Base-by-base conservation (phyloP, 2,113 vertebrate species). In the Apistogramma diplotaenia region DNA sequence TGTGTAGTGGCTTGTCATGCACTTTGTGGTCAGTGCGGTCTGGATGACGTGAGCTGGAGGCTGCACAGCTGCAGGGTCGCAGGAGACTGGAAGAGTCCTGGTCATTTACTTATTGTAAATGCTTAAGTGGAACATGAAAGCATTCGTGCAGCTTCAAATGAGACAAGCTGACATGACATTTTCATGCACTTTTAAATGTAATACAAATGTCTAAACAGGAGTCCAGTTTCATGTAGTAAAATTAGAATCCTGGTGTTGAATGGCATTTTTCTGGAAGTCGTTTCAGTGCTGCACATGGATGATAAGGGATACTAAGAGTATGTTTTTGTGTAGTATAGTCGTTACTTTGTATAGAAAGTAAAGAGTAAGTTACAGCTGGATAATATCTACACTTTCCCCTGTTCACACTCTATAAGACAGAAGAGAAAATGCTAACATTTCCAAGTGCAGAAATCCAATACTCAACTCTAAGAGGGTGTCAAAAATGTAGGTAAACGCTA, bases 401-500 rank as follows among this genome's bases (percentile, higher is more conserved):
- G 27, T 25, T 70, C 25, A 1, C 18, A 70, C 43, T 29, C 19
- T 46, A 70, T 29, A 70, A 5, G 11, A 23, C 19, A 33, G 23
- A 13, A 19, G 7, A 9, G 6, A 7, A 16, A 53, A 81, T 55
- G 19, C 9, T 29, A 67, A 49, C n/a, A 13, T 62, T 40, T 96
- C 95, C 95, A 96, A 91, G 91, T 85, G 89, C 89, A 92, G 91
- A 83, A 89, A 91, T 74, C 76, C 85, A 67, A 85, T 92, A 53
- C 92, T 78, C 93, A 85, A 86, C 91, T 49, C 78, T 84, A 76
- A 23, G 74, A 23, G 15, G 56, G 53, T 83, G 86, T 89, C 77
- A 81, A 70, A 88, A 83, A 40, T 74, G 65, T 31, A 35, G 21
- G 60, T 61, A 25, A 84, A 81, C 8, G 43, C 79, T 53, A 78